A percentile compares a stretch with the other conserved stretches of the same genome.
phyloP scores from a whole-genome alignment of 2,888 invertebrate genomes.

The Scrobipalpa atriplicella region DNA sequence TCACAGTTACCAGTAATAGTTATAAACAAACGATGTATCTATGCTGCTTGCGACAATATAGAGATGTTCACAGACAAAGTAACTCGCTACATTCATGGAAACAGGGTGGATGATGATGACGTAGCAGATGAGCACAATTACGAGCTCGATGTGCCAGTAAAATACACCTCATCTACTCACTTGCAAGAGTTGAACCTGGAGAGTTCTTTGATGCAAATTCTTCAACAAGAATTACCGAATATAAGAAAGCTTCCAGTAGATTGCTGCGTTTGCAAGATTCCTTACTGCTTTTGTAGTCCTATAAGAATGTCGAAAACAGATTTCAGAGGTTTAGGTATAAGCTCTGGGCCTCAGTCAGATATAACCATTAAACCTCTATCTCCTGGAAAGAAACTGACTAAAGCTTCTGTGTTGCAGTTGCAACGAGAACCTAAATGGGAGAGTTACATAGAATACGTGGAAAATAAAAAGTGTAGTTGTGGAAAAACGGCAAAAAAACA shows the following conservation, averaged over 20 bases:
- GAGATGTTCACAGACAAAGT: constrained; percentile 60
- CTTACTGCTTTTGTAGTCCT: constrained; percentile 58
- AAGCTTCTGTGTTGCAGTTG: constrained; percentile 47
- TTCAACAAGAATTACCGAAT: constrained; percentile 63
- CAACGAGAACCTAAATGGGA: constrained; percentile 67
- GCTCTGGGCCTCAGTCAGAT: background rate
- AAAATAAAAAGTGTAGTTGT: constrained; percentile 58
- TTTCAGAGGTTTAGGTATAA: background rate
- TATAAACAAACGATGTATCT: constrained; percentile 66
- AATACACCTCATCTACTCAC: constrained; percentile 51
- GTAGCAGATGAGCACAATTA: constrained; percentile 58
- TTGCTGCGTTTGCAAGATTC: constrained; percentile 56
- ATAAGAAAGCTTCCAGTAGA: constrained; percentile 47
- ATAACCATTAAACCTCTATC: background rate
- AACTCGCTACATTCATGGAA: constrained; percentile 54
- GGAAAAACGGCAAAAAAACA: constrained; percentile 60
- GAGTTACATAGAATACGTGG: constrained; percentile 57
- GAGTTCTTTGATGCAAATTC: constrained; percentile 66
- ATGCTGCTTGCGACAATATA: constrained; percentile 70
- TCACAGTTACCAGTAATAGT: constrained; percentile 66
- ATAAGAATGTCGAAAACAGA: constrained; percentile 38
- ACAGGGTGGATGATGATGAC: constrained; percentile 53
- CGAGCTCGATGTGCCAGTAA: constrained; percentile 55
- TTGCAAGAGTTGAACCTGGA: constrained; percentile 57
- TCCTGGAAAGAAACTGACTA: background rate